These are phyloP conservation scores for Oxyura jamaicensis DNA, from an alignment of 2,113 vertebrate species.

Conservation along the genomic window DNA sequence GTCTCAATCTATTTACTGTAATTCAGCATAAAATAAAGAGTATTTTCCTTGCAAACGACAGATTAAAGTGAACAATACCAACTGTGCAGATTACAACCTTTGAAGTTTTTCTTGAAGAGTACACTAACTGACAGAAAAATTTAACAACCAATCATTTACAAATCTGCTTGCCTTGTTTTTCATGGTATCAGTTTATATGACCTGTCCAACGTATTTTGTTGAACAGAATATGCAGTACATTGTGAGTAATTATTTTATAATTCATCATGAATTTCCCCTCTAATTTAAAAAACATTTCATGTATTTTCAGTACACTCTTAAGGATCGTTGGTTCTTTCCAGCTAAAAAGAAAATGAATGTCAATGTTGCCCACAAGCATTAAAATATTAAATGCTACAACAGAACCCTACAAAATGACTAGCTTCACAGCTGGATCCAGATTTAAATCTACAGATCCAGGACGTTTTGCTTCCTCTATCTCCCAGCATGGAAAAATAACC, in stretches of 20 bases:
- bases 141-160: constrained; percentile 11
- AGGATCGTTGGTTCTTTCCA: neutral
- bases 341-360: neutral
- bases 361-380: neutral
- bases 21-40: constrained; percentile 1
- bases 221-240: neutral
- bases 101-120: constrained; percentile 31
- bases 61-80: constrained; percentile 21
- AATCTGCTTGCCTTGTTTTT: neutral
- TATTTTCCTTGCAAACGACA: neutral
- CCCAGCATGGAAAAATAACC: neutral
- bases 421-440: neutral
- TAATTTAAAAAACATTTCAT: neutral
- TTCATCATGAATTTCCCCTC: neutral
- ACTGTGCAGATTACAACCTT: neutral
- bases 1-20: constrained; percentile 30
- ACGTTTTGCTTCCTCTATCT: neutral
- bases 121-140: constrained; percentile 8
- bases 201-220: neutral
- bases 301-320: neutral
- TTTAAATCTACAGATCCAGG: neutral
- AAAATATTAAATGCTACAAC: neutral
- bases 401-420: neutral
- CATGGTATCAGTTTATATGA: neutral
- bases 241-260: neutral